A percentile compares a stretch with the other conserved stretches of the same genome.
These are phyloP conservation scores for Rhagoletis zephyria DNA, from an alignment of 1,140 invertebrate genomes.

Conservation along the genomic window DNA sequence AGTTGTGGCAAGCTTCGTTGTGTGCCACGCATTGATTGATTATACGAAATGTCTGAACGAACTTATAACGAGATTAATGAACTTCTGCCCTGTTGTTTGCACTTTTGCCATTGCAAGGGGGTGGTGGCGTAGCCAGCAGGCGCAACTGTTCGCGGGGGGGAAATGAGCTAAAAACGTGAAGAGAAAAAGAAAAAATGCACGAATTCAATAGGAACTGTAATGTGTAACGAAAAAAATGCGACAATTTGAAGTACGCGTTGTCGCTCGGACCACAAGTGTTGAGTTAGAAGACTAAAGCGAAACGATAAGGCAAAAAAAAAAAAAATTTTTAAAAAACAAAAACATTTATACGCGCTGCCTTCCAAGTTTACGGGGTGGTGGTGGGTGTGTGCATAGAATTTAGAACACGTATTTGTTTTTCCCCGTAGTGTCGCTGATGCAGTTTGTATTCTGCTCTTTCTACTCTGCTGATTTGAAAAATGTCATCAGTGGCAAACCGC, in stretches of 20 bases:
- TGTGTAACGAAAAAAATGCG: neutral
- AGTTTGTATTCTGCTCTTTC: too few species aligned
- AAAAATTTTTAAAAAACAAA: too few species aligned
- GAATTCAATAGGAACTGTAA: neutral
- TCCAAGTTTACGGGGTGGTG: neutral
- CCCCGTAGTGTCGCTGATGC: too few species aligned
- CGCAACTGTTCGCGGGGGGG: neutral
- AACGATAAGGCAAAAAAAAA: too few species aligned
- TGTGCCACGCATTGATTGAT: slow-evolving; percentile 67
- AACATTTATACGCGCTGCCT: neutral
- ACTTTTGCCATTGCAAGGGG: neutral
- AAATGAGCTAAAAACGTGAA: neutral
- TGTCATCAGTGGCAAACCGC: too few species aligned
- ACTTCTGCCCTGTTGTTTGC: slow-evolving; percentile 61
- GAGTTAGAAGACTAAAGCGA: neutral
- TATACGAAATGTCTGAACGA: slow-evolving; percentile 70
- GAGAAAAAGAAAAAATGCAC: too few species aligned
- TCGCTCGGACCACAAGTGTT: neutral
- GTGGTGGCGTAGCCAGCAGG: neutral
- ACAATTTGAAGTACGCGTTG: neutral
- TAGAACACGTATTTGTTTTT: too few species aligned
- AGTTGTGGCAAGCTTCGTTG: neutral
- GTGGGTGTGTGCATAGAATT: neutral
- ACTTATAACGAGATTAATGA: slow-evolving; percentile 73
- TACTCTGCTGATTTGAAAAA: too few species aligned